Conservation (phyloP, 2,888 invertebrate genomes). For the Epistrophe grossulariae region DNA sequence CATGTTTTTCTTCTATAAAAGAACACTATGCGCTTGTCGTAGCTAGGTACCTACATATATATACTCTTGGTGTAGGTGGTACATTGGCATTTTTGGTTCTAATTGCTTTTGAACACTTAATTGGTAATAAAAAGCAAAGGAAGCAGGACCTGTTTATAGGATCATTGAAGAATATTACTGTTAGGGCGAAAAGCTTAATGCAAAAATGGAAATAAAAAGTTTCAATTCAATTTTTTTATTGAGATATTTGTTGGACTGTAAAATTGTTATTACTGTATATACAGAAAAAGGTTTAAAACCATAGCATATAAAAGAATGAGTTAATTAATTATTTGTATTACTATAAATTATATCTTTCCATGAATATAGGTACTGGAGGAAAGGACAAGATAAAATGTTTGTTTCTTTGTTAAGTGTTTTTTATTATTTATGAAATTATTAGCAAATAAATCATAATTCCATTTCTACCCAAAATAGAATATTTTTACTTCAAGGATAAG, state of each 20-base stretch:
- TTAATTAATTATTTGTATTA: neutral
- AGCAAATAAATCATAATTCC: too few species aligned
- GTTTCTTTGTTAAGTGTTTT: too few species aligned
- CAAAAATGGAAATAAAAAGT: slow-evolving; percentile 8
- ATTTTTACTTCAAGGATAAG: too few species aligned
- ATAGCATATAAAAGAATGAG: neutral
- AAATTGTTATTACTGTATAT: slow-evolving; percentile 20
- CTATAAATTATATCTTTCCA: too few species aligned
- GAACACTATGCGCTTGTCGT: slow-evolving; percentile 14
- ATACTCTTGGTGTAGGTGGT: slow-evolving; percentile 22
- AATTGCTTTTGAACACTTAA: slow-evolving; percentile 65
- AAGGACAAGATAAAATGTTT: neutral
- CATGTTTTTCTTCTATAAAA: neutral
- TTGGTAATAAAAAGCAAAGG: slow-evolving; percentile 50
- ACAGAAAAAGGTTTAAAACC: neutral
- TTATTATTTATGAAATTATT: too few species aligned
- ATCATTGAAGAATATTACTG: slow-evolving; percentile 42
- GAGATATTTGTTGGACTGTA: slow-evolving; percentile 45
- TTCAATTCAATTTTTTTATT: slow-evolving; percentile 36
- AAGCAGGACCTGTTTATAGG: slow-evolving; percentile 39
- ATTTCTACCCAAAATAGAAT: too few species aligned
- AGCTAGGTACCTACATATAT: neutral
- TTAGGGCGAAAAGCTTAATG: slow-evolving; percentile 27
- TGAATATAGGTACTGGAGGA: too few species aligned
- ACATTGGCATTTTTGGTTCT: slow-evolving; percentile 48